Conservation (phyloP, 2,113 vertebrate species). For the Solea senegalensis region DNA sequence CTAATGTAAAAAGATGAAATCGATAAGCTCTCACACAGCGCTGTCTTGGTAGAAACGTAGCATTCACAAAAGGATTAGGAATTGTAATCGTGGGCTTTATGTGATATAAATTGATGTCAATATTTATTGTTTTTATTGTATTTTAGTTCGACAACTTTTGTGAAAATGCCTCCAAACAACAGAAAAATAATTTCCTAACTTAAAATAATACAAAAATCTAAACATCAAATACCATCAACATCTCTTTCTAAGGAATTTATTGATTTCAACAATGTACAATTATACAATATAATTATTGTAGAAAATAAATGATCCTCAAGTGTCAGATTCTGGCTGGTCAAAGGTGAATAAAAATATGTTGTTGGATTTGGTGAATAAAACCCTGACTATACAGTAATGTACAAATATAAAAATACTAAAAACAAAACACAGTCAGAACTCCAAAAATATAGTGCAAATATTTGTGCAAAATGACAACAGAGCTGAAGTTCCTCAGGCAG, state of each 20-base stretch:
- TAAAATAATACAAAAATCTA: too few relatives aligned
- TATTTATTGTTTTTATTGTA: background rate
- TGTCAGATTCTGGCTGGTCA: too few relatives aligned
- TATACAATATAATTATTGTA: too few relatives aligned
- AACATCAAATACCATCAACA: too few relatives aligned
- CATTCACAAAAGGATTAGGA: too few relatives aligned
- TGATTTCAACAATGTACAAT: background rate
- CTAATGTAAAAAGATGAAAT: constrained; percentile 19
- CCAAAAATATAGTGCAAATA: constrained; percentile 38
- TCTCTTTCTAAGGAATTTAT: background rate
- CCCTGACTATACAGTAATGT: constrained; percentile 13
- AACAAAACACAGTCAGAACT: constrained; percentile 21
- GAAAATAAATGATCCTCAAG: too few relatives aligned
- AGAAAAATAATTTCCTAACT: too few relatives aligned
- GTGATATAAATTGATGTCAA: too few relatives aligned
- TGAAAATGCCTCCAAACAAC: background rate
- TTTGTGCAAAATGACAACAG: constrained; percentile 43
- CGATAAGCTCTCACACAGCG: background rate
- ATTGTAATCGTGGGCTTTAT: too few relatives aligned
- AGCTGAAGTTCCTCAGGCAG: constrained; percentile 59
- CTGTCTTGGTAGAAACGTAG: background rate
- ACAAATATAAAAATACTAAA: constrained; percentile 47
- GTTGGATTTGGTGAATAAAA: background rate
- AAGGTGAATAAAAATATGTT: too few relatives aligned
- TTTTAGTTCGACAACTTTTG: background rate